phyloP scores from a whole-genome alignment of 2,888 invertebrate species.

The Scaeva pyrastri region DNA sequence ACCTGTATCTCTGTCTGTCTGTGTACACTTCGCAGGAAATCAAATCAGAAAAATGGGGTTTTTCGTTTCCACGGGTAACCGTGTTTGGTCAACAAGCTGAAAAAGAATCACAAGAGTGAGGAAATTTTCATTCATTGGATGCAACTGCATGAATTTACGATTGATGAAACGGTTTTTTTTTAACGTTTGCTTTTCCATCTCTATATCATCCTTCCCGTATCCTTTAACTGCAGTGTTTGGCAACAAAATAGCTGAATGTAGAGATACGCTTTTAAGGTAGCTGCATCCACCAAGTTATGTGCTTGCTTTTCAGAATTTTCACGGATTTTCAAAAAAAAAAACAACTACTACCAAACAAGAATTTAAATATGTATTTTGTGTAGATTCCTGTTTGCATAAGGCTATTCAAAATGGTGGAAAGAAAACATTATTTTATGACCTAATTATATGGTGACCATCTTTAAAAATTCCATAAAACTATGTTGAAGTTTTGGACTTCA shows the following conservation, averaged over 20 bases:
- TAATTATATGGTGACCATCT: background rate
- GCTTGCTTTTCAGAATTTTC: too few species aligned
- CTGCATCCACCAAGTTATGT: too few species aligned
- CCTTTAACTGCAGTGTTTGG: too few species aligned
- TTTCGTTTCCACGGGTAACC: constrained; percentile 22
- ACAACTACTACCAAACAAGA: too few species aligned
- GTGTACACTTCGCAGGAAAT: background rate
- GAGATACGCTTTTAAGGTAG: background rate
- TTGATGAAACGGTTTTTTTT: constrained; percentile 5
- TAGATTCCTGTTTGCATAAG: too few species aligned
- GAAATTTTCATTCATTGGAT: constrained; percentile 58
- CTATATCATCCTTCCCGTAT: background rate
- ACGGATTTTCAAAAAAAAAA: too few species aligned
- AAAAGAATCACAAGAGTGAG: background rate
- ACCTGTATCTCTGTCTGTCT: background rate
- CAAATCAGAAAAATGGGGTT: constrained; percentile 56
- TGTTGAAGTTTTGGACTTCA: too few species aligned
- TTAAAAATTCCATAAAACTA: background rate
- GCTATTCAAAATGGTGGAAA: too few species aligned
- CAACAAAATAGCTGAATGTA: too few species aligned
- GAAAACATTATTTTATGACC: constrained; percentile 22
- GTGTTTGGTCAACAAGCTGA: constrained; percentile 34
- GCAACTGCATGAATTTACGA: constrained; percentile 32
- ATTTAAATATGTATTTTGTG: too few species aligned
- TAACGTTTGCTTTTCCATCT: too few species aligned